Percentiles rank a stretch among this genome's conserved stretches.
phyloP scores from a whole-genome alignment of 2,888 invertebrate genomes.

The Protophormia terraenovae region DNA sequence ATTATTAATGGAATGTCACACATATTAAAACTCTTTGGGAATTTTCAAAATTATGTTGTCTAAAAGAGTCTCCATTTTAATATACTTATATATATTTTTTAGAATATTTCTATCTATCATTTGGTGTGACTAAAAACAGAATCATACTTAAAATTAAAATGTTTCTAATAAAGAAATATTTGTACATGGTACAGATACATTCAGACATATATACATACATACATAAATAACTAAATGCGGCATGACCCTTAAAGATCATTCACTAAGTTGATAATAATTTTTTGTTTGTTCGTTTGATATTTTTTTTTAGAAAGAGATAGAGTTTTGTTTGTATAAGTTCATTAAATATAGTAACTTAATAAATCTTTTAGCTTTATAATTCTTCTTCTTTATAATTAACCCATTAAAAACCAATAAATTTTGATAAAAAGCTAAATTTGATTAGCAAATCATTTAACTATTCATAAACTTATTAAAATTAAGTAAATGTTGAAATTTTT shows the following conservation, averaged over 20 bases:
- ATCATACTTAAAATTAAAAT: slow-evolving; percentile 20
- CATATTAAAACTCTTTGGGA: slow-evolving; percentile 31
- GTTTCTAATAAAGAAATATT: slow-evolving; percentile 28
- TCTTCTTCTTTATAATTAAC: slow-evolving; percentile 39
- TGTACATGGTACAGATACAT: background rate
- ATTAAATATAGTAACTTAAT: background rate
- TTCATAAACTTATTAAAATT: no score
- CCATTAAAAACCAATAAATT: slow-evolving; percentile 24
- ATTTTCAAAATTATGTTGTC: background rate
- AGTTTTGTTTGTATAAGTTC: background rate
- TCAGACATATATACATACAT: background rate
- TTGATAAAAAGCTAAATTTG: background rate
- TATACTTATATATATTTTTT: no score
- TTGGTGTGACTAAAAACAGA: slow-evolving; percentile 25
- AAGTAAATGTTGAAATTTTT: no score
- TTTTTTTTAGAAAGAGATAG: background rate
- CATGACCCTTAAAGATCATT: slow-evolving; percentile 60
- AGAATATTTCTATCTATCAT: background rate
- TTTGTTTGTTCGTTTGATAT: background rate
- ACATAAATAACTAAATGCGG: slow-evolving; percentile 21
- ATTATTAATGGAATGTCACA: slow-evolving; percentile 56
- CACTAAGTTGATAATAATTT: slow-evolving; percentile 40
- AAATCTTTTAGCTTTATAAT: slow-evolving; percentile 12
- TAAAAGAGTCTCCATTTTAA: slow-evolving; percentile 47
- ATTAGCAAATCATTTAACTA: background rate